Evolutionary conservation across 1,140 invertebrate genomes (phyloP).

Genomic region (Agrypnia vestita): DNA sequence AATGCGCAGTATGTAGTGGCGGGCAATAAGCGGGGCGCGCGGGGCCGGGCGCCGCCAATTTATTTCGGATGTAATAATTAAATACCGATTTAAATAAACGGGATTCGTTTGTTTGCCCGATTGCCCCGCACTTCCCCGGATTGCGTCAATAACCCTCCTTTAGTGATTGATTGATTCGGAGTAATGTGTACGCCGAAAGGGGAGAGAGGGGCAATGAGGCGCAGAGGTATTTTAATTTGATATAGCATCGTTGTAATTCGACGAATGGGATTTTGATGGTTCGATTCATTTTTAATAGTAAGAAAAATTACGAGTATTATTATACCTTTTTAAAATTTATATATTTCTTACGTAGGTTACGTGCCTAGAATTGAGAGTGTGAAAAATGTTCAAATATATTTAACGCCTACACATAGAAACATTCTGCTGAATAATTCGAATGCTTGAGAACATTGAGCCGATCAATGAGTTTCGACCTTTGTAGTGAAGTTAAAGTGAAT

Average conservation of each 20-base stretch:
- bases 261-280: background rate
- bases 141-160: conserved; percentile 32
- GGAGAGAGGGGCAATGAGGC: conserved; percentile 24
- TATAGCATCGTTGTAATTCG: conserved; percentile 12
- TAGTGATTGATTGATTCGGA: conserved; percentile 41
- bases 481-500: too few relatives aligned
- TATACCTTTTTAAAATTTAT: too few relatives aligned
- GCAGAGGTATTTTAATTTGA: conserved; percentile 27
- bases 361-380: too few relatives aligned
- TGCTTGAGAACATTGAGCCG: too few relatives aligned
- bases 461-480: too few relatives aligned
- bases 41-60: conserved; percentile 8
- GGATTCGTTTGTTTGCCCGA: conserved; percentile 31
- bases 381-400: too few relatives aligned
- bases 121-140: conserved; percentile 25
- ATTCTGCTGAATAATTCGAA: too few relatives aligned
- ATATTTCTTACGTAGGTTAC: too few relatives aligned
- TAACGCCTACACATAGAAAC: too few relatives aligned
- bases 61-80: conserved; percentile 50
- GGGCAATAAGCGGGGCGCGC: background rate
- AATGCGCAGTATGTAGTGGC: conserved; percentile 9
- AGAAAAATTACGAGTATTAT: too few relatives aligned
- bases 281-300: background rate
- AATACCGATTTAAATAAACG: conserved; percentile 48
- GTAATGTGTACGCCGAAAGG: conserved; percentile 20